phyloP scores from a whole-genome alignment of 2,113 vertebrate species.

The Maccullochella peelii region DNA sequence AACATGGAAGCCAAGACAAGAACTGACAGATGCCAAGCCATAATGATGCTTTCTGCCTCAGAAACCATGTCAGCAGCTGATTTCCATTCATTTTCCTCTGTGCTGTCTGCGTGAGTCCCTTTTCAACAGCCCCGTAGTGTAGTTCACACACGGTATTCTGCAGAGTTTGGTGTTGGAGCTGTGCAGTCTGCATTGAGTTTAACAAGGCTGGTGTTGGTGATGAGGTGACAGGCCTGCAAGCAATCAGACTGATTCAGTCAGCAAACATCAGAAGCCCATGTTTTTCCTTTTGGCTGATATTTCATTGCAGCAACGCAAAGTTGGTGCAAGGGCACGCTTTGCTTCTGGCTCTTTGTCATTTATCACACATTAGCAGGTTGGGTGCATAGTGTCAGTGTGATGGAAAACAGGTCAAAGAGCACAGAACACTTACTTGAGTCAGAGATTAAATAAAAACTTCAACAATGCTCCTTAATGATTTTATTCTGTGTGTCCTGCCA shows the following conservation, averaged over 20 bases:
- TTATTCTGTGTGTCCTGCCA: background rate
- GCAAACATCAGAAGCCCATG: constrained; percentile 51
- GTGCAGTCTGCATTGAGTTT: constrained; percentile 35
- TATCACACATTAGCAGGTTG: constrained; percentile 66
- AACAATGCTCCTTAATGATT: background rate
- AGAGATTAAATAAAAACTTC: constrained; percentile 31
- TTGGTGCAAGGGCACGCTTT: constrained; percentile 54
- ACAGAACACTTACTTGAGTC: background rate
- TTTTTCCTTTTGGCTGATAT: constrained; percentile 41
- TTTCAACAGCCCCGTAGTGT: background rate
- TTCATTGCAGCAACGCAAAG: constrained; percentile 39
- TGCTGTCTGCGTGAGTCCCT: background rate
- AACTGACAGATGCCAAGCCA: constrained; percentile 29
- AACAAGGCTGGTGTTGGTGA: constrained; percentile 56
- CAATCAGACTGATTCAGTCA: constrained; percentile 56
- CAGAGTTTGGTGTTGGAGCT: background rate
- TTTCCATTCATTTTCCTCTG: constrained; percentile 24
- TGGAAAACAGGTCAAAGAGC: constrained; percentile 35
- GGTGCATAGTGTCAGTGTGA: constrained; percentile 35
- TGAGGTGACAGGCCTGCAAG: constrained; percentile 72
- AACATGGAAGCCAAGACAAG: constrained; percentile 3
- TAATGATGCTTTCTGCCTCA: constrained; percentile 58
- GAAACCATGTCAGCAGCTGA: constrained; percentile 62
- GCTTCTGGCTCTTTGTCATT: constrained; percentile 64
- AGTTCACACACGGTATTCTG: background rate